Evolutionary conservation across 2,888 invertebrate genomes (phyloP).

Genomic region (Drosophila algonquin): DNA sequence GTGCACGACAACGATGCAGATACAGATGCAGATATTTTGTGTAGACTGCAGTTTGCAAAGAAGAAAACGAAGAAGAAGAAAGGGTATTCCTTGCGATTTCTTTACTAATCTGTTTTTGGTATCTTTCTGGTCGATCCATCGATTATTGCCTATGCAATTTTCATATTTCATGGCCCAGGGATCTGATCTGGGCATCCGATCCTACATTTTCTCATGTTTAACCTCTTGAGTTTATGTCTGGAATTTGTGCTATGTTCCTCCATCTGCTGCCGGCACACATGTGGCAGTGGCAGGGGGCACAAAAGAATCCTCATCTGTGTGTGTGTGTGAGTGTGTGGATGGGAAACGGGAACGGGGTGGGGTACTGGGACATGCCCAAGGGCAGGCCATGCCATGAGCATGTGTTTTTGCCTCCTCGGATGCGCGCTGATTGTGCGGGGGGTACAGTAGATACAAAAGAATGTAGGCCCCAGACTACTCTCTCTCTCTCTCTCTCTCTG

Average conservation of each 20-base stretch:
- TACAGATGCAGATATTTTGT: neutral
- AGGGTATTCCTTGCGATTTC: too few species aligned
- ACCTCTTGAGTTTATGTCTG: slow-evolving; percentile 2
- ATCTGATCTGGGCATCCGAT: neutral
- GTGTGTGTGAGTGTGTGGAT: too few species aligned
- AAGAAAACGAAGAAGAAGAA: too few species aligned
- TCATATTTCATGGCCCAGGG: slow-evolving; percentile 18
- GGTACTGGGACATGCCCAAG: neutral
- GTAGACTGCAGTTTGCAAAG: too few species aligned
- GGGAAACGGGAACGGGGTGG: neutral
- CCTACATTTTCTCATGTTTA: neutral
- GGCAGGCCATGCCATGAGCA: slow-evolving; percentile 18
- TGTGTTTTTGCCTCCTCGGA: slow-evolving; percentile 13
- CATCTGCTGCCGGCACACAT: neutral
- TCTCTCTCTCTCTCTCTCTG: neutral
- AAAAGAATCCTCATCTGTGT: neutral
- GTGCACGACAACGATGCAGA: slow-evolving; percentile 7
- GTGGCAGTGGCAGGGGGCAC: neutral
- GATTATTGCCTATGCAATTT: slow-evolving; percentile 47
- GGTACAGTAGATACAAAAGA: slow-evolving; percentile 6
- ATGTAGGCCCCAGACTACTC: neutral
- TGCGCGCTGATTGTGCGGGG: neutral
- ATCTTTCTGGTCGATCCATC: neutral
- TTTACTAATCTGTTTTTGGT: neutral
- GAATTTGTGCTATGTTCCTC: neutral